A percentile compares a stretch with the other conserved stretches of the same genome.
Evolutionary conservation across 2,888 invertebrate genomes (phyloP).

Genomic region (Coremacera marginata): DNA sequence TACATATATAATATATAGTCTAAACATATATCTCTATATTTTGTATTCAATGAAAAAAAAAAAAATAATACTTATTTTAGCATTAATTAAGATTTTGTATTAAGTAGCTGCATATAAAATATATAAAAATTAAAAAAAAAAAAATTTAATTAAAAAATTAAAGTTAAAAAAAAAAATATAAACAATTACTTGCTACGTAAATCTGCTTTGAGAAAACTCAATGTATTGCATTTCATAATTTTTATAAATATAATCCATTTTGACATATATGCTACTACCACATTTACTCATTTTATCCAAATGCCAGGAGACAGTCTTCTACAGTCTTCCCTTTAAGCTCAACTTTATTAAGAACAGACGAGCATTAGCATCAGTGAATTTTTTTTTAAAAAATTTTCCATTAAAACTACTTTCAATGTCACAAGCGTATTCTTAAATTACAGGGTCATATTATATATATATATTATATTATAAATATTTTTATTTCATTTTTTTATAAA

Average conservation of each 20-base stretch:
- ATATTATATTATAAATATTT: too few relatives aligned
- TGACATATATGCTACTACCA: too few relatives aligned
- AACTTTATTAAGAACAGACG: too few relatives aligned
- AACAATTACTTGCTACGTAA: conserved; percentile 31
- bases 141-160: conserved; percentile 34
- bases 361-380: too few relatives aligned
- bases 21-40: conserved; percentile 5
- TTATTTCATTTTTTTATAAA: too few relatives aligned
- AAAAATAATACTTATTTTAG: conserved; percentile 26
- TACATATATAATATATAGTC: not conserved
- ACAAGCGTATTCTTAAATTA: not conserved
- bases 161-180: conserved; percentile 19
- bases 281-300: too few relatives aligned
- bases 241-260: too few relatives aligned
- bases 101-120: conserved; percentile 5
- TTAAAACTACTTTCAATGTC: not conserved
- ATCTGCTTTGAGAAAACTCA: not conserved
- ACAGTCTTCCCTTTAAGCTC: too few relatives aligned
- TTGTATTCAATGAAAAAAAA: not conserved
- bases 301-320: too few relatives aligned
- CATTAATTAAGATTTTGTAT: conserved; percentile 31
- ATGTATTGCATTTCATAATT: not conserved
- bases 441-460: too few relatives aligned
- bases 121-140: not conserved
- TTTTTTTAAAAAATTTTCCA: too few relatives aligned